Base-by-base conservation (phyloP, 2,113 vertebrate genomes). In the Coracopsis vasa region DNA sequence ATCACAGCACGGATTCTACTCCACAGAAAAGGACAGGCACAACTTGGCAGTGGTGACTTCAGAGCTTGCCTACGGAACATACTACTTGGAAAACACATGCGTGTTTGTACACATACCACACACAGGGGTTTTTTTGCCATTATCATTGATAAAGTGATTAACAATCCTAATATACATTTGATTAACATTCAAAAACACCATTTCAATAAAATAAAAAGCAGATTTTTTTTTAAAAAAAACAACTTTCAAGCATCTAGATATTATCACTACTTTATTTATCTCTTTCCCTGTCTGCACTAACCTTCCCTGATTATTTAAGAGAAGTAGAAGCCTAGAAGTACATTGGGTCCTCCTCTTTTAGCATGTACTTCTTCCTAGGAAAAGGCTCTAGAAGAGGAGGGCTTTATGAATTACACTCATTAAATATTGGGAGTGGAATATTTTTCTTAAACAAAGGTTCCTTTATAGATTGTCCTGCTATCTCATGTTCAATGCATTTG, bases 391-490 rank as follows among this genome's bases (percentile, higher is more conserved):
- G 61, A 88, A 79, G 47, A 70, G 23, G 13, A 71, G 7, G 4
- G 13, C 14, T 79, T 85, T 35, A 56, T 56, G 29, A 89, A 87
- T 82, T 50, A 65, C 15, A 61, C 53, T 85, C 25, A 41, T 47
- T 82, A 79, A 94, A 85, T 35, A 89, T 1, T 73, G 28, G 37
- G 41, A 90, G 28, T 54, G n/a, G 64, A 92, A 79, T 48, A 39
- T 71, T 79, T 80, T 87, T 33, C 71, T 88, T 74, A 74, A 80
- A 81, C 77, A 95, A 94, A 94, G 70, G 61, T 19, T 95, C 56
- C 87, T 94, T 89, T 95, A 66, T 80, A 80, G 66, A 60, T 33
- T 85, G 31, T 24, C n/a, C 44, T 73, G 48, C 20, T 82, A 85
- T 48, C n/a, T 88, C 41, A 41, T 1, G 7, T 33, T 61, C 44